A percentile compares a stretch with the other conserved stretches of the same genome.
Evolutionary conservation across 2,888 invertebrate species (phyloP).

Genomic region (Epinotia brunnichana): DNA sequence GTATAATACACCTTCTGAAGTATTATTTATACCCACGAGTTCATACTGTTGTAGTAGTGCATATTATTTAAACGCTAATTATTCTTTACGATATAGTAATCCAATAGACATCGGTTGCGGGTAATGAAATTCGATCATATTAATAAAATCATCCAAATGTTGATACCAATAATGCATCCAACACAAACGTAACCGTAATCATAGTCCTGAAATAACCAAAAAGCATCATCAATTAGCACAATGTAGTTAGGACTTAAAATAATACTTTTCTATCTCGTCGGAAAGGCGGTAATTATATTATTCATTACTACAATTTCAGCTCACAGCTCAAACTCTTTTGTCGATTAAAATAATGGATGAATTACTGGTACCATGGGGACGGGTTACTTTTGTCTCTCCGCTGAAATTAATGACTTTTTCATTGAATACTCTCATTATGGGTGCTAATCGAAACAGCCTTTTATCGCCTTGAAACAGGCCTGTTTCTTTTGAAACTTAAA

Average conservation of each 20-base stretch:
- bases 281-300: not conserved
- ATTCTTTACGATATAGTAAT: not conserved
- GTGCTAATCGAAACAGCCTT: slow-evolving; percentile 32
- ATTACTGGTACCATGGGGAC: slow-evolving; percentile 24
- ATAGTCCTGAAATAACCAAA: not conserved
- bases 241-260: not conserved
- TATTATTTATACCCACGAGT: no score
- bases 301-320: not conserved
- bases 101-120: slow-evolving; percentile 19
- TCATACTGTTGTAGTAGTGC: no score
- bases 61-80: not conserved
- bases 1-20: no score
- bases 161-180: not conserved
- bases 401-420: slow-evolving; percentile 41
- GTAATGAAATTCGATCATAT: slow-evolving; percentile 3
- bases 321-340: slow-evolving; percentile 12
- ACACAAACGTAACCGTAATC: not conserved
- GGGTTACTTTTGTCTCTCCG: slow-evolving; percentile 37
- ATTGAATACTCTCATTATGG: slow-evolving; percentile 39
- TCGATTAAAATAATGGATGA: slow-evolving; percentile 22
- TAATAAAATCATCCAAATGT: slow-evolving; percentile 13
- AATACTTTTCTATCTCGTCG: not conserved
- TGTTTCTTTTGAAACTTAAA: slow-evolving; percentile 20
- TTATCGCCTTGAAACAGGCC: slow-evolving; percentile 34
- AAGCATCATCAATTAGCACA: not conserved